Conservation (phyloP, 1,140 invertebrate genomes). For the Pissodes strobi region DNA sequence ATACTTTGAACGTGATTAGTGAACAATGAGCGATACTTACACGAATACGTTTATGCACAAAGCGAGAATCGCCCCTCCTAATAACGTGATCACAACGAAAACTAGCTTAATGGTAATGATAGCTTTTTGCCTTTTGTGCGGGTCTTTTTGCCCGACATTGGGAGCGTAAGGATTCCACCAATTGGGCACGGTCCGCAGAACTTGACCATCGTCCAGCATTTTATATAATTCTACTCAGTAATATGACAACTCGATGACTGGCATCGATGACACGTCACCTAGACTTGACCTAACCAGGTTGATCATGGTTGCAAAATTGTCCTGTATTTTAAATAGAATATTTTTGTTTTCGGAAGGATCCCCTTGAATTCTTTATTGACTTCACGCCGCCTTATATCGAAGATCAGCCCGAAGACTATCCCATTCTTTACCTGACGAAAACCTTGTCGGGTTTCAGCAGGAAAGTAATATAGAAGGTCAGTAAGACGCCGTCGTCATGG, state of each 20-base stretch:
- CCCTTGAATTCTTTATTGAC: too few species aligned
- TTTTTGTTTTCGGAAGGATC: too few species aligned
- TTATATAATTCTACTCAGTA: too few species aligned
- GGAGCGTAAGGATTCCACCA: not conserved
- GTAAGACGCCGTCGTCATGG: conserved; percentile 22
- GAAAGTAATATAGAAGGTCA: conserved; percentile 16
- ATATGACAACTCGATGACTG: too few species aligned
- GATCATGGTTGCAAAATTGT: not conserved
- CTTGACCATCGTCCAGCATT: not conserved
- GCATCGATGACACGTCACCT: too few species aligned
- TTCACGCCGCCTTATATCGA: not conserved
- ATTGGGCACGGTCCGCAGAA: not conserved
- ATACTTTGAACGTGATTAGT: not conserved
- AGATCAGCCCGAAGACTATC: conserved; percentile 9
- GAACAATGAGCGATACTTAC: too few species aligned
- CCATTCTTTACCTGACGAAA: conserved; percentile 2
- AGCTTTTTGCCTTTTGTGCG: not conserved
- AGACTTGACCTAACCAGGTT: too few species aligned
- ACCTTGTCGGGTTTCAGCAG: conserved; percentile 7
- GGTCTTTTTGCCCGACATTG: not conserved
- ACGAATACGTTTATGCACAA: not conserved
- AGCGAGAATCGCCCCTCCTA: not conserved
- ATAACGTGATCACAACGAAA: not conserved
- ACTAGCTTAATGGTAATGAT: not conserved
- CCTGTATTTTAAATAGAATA: not conserved